phyloP scores from a whole-genome alignment of 2,113 vertebrate species.

The Nothoprocta perdicaria region DNA sequence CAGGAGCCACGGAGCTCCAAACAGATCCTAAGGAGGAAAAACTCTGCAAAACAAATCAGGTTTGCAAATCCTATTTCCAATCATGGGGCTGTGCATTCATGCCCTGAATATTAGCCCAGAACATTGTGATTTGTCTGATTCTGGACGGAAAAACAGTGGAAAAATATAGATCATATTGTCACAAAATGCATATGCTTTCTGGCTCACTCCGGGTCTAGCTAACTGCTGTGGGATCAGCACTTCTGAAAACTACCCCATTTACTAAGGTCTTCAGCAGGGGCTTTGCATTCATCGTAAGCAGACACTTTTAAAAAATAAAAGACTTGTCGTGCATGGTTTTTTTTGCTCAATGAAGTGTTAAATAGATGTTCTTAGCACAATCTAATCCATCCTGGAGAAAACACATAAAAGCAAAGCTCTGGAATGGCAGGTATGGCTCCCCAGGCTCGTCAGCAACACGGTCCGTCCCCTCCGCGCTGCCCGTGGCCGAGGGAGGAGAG shows the following conservation, averaged over 20 bases:
- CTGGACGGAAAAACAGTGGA: background rate
- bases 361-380: conserved; percentile 60
- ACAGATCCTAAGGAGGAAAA: background rate
- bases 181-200: background rate
- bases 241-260: background rate
- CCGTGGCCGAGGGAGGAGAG: conserved; percentile 2
- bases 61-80: background rate
- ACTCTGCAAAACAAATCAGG: background rate
- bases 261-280: background rate
- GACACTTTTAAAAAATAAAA: background rate
- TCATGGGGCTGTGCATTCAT: background rate
- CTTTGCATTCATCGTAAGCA: conserved; percentile 15
- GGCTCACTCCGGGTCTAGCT: background rate
- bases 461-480: background rate
- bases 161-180: conserved; percentile 27
- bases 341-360: conserved; percentile 59
- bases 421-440: conserved; percentile 12
- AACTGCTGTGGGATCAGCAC: background rate
- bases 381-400: conserved; percentile 27
- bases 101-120: background rate
- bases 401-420: conserved; percentile 37
- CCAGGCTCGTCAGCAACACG: background rate
- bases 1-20: background rate
- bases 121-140: background rate
- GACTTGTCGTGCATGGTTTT: background rate